Conservation (phyloP, 2,888 invertebrate species). For the Sabatieria punctata region DNA sequence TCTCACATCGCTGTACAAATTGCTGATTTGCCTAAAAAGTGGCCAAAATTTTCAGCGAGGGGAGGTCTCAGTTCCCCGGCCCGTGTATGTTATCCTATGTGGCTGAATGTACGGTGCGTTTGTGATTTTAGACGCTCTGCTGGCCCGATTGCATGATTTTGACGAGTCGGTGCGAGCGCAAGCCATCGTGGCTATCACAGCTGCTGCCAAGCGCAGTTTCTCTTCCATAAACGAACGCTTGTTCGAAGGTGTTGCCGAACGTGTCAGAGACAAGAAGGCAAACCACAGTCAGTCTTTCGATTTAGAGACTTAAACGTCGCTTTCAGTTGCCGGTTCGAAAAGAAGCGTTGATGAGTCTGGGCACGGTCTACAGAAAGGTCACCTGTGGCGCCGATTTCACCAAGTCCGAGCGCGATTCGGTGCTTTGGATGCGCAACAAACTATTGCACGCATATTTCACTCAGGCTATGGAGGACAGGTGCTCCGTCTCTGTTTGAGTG, state of each 20-base stretch:
- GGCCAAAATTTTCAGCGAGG: too few species aligned
- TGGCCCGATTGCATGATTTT: not conserved
- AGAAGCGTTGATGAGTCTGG: conserved; percentile 84
- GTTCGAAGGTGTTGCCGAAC: too few species aligned
- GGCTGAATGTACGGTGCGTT: too few species aligned
- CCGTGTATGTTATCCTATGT: too few species aligned
- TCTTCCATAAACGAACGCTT: too few species aligned
- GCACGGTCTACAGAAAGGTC: conserved; percentile 69
- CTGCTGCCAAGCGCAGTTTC: conserved; percentile 4
- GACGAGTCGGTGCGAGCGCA: conserved; percentile 6
- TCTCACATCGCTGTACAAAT: too few species aligned
- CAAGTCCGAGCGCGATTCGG: conserved; percentile 39
- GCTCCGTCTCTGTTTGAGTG: not conserved
- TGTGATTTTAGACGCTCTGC: conserved; percentile 5
- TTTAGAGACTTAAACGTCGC: not conserved
- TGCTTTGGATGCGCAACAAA: conserved; percentile 92
- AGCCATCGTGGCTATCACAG: conserved; percentile 1
- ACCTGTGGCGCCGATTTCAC: conserved; percentile 42
- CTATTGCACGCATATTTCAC: conserved; percentile 79
- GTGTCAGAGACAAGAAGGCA: too few species aligned
- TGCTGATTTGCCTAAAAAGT: too few species aligned
- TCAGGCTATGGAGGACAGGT: not conserved
- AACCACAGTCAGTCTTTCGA: too few species aligned
- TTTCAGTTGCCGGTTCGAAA: conserved; percentile 70
- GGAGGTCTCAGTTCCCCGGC: too few species aligned